Base-by-base conservation (phyloP, 2,888 invertebrate species). In the Strigamia crassipes region DNA sequence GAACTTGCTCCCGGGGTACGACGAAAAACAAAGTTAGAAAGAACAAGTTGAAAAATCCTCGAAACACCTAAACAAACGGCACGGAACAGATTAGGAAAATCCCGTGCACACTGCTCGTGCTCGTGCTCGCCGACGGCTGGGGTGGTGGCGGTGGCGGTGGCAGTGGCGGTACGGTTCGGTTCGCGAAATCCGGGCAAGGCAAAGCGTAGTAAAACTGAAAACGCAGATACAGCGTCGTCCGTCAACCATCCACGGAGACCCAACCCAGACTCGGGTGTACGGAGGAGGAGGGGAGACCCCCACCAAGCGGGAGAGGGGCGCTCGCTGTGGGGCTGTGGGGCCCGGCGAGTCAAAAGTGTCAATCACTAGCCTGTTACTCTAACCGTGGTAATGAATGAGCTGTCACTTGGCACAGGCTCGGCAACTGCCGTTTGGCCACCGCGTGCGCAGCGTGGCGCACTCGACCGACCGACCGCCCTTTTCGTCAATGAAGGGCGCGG, bases 1-100 rank as follows among this genome's bases (percentile, higher is more conserved):
- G 92, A 91, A 92, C 91, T 42, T 66, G 46, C 23, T 66, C 46
- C 78, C 41, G 31, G 27, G 41, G 31, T 41, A 77, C 73, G 73
- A 38, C 31, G 34, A 78, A 23, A 51, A 31, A 46, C 80, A 31
- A 31, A 31, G 51, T 31, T 51, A 42, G 42, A 27, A 10, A 23
- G 18, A n/a, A 10, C 46, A 51, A 51, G 46, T 51, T 41, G 31
- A 13, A 23, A 80, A 51, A 31, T 46, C 42, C 46, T 41, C 18
- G 34, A 31, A 23, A 34, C 15, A 31, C 66, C 23, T 31, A 18
- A 27, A 66, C 34, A 61, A 27, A 81, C 12, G 2, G 81, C 38
- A 73, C 80, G 80, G 31, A 31, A 15, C 38, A 13, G 42, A 51
- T 41, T 23, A 27, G n/a, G 18, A 10, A 46, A 31, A 31, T 66